Percentiles rank a stretch among this genome's conserved stretches.
Evolutionary conservation across 2,113 vertebrate genomes (phyloP).

Genomic region (Macquaria australasica): DNA sequence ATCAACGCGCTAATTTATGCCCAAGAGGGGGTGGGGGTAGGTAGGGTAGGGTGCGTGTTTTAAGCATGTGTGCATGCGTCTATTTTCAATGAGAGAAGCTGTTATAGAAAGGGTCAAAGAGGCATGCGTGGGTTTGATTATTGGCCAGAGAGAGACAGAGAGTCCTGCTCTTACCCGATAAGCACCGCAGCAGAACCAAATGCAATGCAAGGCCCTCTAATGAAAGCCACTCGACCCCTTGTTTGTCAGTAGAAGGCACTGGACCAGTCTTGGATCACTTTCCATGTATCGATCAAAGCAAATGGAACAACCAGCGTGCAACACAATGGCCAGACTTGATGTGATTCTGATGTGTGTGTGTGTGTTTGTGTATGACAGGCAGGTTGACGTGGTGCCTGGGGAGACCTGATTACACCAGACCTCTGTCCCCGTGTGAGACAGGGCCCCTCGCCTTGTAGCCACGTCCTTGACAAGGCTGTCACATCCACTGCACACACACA

Average conservation of each 20-base stretch:
- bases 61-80: conserved; percentile 18
- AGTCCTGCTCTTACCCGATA: conserved; percentile 25
- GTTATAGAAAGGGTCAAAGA: conserved; percentile 48
- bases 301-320: conserved; percentile 58
- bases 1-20: conserved; percentile 45
- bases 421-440: conserved; percentile 41
- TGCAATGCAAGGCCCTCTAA: conserved; percentile 14
- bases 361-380: conserved; percentile 45
- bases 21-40: not conserved
- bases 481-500: conserved; percentile 21
- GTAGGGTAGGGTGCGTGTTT: not conserved
- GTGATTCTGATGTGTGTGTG: conserved; percentile 47
- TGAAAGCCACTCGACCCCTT: conserved; percentile 33
- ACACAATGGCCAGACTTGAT: conserved; percentile 41
- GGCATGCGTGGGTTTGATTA: conserved; percentile 42
- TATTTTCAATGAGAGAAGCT: conserved; percentile 45
- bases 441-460: conserved; percentile 1
- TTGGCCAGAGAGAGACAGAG: conserved; percentile 14
- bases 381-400: conserved; percentile 47
- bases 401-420: conserved; percentile 57
- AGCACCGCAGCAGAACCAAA: conserved; percentile 29
- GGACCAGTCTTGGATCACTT: conserved; percentile 41
- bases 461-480: conserved; percentile 53
- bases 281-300: conserved; percentile 60
- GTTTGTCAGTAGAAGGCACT: conserved; percentile 57